Evolutionary conservation across 2,113 vertebrate genomes (phyloP), one percentile per base, ranked within the genome.

Genomic region (Seriola quinqueradiata): DNA sequence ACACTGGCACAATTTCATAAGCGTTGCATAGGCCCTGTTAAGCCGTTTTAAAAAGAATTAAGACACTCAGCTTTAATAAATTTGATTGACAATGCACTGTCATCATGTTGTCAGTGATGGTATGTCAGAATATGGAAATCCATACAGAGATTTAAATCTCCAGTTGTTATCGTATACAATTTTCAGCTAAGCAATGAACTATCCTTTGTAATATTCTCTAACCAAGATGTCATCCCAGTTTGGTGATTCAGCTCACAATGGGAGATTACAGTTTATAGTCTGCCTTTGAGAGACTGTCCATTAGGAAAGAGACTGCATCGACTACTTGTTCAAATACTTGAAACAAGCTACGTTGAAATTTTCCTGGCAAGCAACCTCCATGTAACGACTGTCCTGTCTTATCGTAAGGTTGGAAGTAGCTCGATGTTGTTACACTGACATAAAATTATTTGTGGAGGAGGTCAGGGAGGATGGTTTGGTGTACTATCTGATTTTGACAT

Each of bases 1-100:
- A 58, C 65, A 79, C 67, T 9, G 70, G 63, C 84, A 87, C 69
- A 80, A 71, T 89, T 92, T 89, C 79, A 89, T 67, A 77, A 79
- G 84, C 23, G 6, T 52, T 23, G 28, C 69, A 66, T 4, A 72
- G 81, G 67, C 75, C 58, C 76, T 59, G 65, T 79, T 77, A 77
- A 83, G 80, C 81, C 50, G 34, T 85, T 87, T 83, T 71, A 79
- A 79, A 77, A 89, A 85, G 83, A 86, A 88, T 90, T 79, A 84
- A 89, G 85, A 91, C 74, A 80, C 77, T 91, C 54, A 25, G 82
- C 77, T 90, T 74, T 76, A 86, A 88, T 89, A 87, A 83, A 86
- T 81, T 38, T 90, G 83, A 92, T 70, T 91, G 88, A 87, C 58
- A 58, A 78, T 23, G 54, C 75, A 23, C 32, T 19, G 77, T 77